Evolutionary conservation across 2,888 invertebrate genomes (phyloP), one percentile per base, ranked within the genome.

Genomic region (Orthosia cruda): DNA sequence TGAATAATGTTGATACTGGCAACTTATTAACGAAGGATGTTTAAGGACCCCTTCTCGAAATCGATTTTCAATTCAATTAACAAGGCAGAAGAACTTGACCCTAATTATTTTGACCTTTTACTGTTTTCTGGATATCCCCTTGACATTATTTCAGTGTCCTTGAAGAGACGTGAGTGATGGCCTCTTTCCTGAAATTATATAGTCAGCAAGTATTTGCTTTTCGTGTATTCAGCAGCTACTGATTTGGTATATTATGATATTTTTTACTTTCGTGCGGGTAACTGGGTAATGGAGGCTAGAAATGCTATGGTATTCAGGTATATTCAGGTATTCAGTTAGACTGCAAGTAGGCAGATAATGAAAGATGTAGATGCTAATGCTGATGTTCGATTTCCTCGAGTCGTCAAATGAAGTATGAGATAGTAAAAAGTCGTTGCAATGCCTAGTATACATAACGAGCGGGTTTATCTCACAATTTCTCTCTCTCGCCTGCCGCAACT

Each of bases 21-120:
- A 23, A 20, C 45, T 52, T 59, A 40, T 12, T 7, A 26, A 71
- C n/a, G 7, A 71, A 49, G 23, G 18, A 47, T 16, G 18, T n/a
- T 47, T 47, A 49, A 12, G 20, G 18, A 15, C 40, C 11, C 9
- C 23, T 13, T 12, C 13, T 50, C 1, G 7, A 59, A 55, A 49
- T 59, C 15, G 11, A 59, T 72, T 77, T 59, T 61, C 15, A 50
- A 45, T 62, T 62, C 4, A 62, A 18, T 61, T 70, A 59, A 59
- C 49, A 18, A 54, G 32, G 13, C 13, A 40, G 18, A 26, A 16
- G 18, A n/a, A 18, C 54, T 80, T 54, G 73, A 45, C 49, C 73
- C 0, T 55, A 72, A 77, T 77, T 59, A 59, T 49, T 72, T 45
- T 11, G 59, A 54, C 20, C 59, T 23, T 55, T 80, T 20, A 13